Conservation (phyloP, 2,113 vertebrate genomes). For the Corvus hawaiiensis region DNA sequence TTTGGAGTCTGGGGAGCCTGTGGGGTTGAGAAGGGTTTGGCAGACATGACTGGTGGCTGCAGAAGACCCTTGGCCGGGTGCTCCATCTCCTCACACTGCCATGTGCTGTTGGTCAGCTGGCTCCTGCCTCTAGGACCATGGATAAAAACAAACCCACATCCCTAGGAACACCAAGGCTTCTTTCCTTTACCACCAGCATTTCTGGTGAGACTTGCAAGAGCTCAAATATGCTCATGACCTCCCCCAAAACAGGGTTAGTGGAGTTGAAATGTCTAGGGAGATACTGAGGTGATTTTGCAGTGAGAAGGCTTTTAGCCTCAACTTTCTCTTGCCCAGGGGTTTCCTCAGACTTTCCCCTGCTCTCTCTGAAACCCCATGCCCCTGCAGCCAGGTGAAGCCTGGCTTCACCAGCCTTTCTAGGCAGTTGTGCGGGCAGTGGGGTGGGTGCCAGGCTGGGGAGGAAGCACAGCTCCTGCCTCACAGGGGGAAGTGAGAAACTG, state of each 20-base stretch:
- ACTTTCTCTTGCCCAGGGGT: not conserved
- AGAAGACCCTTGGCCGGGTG: not conserved
- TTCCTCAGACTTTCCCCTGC: not conserved
- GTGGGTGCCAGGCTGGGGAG: not conserved
- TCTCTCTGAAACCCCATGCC: not conserved
- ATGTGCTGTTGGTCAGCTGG: not conserved
- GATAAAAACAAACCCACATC: not conserved
- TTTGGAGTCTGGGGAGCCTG: not conserved
- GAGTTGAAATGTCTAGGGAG: not conserved
- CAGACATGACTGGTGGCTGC: not conserved
- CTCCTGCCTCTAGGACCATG: not conserved
- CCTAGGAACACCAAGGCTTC: not conserved
- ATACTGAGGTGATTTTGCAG: not conserved
- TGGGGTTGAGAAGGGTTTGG: not conserved
- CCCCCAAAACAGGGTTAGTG: accelerated
- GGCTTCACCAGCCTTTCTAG: not conserved
- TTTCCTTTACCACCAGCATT: not conserved
- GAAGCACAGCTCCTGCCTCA: slow-evolving; percentile 15
- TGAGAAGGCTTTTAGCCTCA: not conserved
- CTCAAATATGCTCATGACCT: not conserved
- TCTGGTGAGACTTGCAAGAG: not conserved
- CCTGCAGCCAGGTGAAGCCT: not conserved
- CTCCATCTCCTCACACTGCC: not conserved
- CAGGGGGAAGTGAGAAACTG: slow-evolving; percentile 56
- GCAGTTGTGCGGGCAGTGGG: not conserved